Evolutionary conservation across 2,113 vertebrate genomes (phyloP), one percentile per base, ranked within the genome.

Genomic region (Sander lucioperca): DNA sequence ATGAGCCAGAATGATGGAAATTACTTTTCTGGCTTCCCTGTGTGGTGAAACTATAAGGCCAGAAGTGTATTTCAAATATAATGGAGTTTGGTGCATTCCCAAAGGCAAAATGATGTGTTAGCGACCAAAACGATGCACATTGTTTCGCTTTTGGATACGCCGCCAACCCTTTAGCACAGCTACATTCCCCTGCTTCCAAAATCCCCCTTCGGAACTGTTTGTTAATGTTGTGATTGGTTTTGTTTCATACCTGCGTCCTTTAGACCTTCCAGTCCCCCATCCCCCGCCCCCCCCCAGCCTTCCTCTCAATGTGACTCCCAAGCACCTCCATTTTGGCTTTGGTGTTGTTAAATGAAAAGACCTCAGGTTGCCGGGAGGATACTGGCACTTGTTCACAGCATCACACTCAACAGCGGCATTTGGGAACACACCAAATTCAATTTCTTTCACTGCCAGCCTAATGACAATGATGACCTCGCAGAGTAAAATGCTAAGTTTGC

Each of bases 21-120:
- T 90, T 51, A 88, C 80, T 92, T 91, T 86, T 69, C 80, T 83
- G 82, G 89, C 80, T 79, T 86, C 69, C 61, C 74, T 73, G 67
- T 54, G 27, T 77, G 75, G 76, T 14, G 6, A 72, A 21, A 1
- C 25, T 47, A 25, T 51, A 53, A 84, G 39, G 54, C 58, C 68
- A 66, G 74, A 53, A 80, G 59, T 72, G 48, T 71, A 59, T 89
- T 85, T 91, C 75, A 81, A 81, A 85, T 78, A 50, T 47, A 82
- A 74, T 59, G 69, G 56, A 72, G 74, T 76, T 78, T 84, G 70
- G 66, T 79, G 57, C 8, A 0, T 79, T 50, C 61, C 69, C 86
- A 61, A 82, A 79, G 62, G 27, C 39, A 63, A 82, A 83, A 69
- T 10, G 3, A 23, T 33, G 21, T 57, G 50, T 80, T 84, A 21